phyloP scores from a whole-genome alignment of 2,797 vertebrate species.

The Anguilla obscura region DNA sequence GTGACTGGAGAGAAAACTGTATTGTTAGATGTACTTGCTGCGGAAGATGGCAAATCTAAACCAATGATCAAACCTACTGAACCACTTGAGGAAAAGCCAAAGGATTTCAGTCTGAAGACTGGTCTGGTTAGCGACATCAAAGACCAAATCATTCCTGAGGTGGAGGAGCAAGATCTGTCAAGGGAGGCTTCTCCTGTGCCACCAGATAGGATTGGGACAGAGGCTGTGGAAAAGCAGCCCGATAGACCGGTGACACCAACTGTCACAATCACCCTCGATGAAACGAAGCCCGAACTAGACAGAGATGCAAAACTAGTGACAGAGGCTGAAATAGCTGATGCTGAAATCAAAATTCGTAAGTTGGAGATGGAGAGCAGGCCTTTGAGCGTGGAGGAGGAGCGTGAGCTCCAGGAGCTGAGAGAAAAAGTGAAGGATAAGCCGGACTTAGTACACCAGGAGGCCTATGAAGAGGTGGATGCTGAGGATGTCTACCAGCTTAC shows the following conservation, averaged over 20 bases:
- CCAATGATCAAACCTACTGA: constrained; percentile 19
- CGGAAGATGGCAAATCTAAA: not conserved
- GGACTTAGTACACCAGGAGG: constrained; percentile 94
- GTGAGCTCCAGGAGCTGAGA: constrained; percentile 83
- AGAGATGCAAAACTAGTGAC: constrained; percentile 66
- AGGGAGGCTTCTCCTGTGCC: constrained; percentile 31
- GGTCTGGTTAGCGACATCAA: constrained; percentile 40
- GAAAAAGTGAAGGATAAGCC: constrained; percentile 90
- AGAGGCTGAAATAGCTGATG: constrained; percentile 70
- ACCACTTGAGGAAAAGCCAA: constrained; percentile 19
- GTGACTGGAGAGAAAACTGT: not conserved
- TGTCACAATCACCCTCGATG: constrained; percentile 75
- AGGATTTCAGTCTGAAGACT: constrained; percentile 31
- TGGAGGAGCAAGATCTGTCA: constrained; percentile 38
- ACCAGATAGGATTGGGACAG: constrained; percentile 18
- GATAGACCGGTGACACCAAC: constrained; percentile 65
- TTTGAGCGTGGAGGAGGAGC: constrained; percentile 76
- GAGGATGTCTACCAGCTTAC: constrained; percentile 92
- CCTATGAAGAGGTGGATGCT: constrained; percentile 91
- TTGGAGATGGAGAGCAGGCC: constrained; percentile 79
- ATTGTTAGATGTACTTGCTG: not conserved
- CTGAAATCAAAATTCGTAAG: constrained; percentile 78
- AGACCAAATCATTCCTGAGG: constrained; percentile 35
- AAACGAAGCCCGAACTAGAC: constrained; percentile 61
- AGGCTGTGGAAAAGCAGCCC: not conserved